A percentile compares a stretch with the other conserved stretches of the same genome.
phyloP scores from a whole-genome alignment of 2,113 vertebrate genomes.

The Corynorhinus townsendii region DNA sequence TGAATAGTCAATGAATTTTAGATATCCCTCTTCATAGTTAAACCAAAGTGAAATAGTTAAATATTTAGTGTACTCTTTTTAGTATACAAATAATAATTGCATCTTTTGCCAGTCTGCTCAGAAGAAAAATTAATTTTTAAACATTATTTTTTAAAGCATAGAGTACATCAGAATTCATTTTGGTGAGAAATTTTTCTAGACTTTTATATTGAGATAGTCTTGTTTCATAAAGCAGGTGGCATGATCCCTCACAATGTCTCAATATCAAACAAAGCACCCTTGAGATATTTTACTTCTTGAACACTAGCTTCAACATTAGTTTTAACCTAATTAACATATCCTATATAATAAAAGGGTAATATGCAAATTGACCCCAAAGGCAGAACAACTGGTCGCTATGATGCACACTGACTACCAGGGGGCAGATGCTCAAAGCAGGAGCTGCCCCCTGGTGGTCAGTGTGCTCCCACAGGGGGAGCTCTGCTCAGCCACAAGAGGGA shows the following conservation, averaged over 20 bases:
- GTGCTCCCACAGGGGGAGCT: no score
- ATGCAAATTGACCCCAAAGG: no score
- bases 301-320: neutral
- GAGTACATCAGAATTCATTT: neutral
- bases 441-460: no score
- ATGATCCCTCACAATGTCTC: neutral
- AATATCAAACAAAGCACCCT: neutral
- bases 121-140: neutral
- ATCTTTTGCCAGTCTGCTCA: neutral
- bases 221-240: neutral
- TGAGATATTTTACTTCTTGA: neutral
- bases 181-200: neutral
- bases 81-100: neutral
- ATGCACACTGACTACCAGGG: no score
- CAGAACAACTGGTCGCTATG: no score
- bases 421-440: no score
- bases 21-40: neutral
- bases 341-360: no score
- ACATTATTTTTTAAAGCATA: neutral
- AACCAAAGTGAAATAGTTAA: neutral
- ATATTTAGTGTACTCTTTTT: neutral
- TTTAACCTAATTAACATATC: neutral
- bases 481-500: no score
- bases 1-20: neutral
- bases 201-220: neutral